A percentile compares a stretch with the other conserved stretches of the same genome.
phyloP scores from a whole-genome alignment of 2,113 vertebrate species.

The Istiophorus platypterus region DNA sequence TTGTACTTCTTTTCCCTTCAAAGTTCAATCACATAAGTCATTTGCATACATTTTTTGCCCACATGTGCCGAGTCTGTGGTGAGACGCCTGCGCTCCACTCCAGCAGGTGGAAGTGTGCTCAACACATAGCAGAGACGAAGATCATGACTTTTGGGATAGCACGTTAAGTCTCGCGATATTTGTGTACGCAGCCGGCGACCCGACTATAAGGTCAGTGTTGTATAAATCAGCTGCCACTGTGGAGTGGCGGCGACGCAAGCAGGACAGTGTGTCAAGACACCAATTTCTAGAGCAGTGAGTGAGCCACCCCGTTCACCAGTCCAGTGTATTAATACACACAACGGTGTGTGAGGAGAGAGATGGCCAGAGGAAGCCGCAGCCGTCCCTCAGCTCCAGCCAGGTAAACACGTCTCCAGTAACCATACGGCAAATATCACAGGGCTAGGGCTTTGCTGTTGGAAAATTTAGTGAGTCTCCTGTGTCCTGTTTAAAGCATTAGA shows the following conservation, averaged over 20 bases:
- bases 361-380: constrained; percentile 75
- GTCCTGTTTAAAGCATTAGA: neutral
- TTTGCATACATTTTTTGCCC: too few species aligned
- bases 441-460: neutral
- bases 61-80: too few species aligned
- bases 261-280: neutral
- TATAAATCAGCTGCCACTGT: neutral
- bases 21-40: too few species aligned
- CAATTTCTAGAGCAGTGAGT: neutral
- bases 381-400: constrained; percentile 50
- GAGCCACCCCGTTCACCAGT: neutral
- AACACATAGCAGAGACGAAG: too few species aligned
- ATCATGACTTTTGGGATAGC: neutral
- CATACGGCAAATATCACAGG: neutral
- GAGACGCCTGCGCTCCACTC: neutral
- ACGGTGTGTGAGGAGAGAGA: neutral
- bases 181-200: neutral
- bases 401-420: constrained; percentile 20
- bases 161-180: constrained; percentile 20
- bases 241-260: neutral
- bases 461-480: neutral
- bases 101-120: neutral
- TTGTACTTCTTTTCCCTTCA: too few species aligned
- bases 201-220: neutral
- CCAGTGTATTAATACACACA: neutral